Conservation (phyloP, 2,888 invertebrate species). For the Cordylochernes scorpioides region DNA sequence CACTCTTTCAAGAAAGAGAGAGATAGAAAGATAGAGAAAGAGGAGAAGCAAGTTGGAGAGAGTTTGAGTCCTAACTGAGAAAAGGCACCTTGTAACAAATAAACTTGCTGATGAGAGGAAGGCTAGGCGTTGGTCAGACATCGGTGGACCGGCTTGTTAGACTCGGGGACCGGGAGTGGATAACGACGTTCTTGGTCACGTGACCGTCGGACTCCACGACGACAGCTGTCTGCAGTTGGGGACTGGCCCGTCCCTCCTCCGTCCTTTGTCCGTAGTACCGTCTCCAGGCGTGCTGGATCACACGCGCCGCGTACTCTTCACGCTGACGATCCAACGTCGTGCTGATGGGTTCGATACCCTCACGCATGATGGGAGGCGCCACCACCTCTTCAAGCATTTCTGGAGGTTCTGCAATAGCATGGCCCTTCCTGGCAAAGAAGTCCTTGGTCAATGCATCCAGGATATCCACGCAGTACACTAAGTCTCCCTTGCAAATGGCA, state of each 20-base stretch:
- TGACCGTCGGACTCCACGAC: conserved; percentile 55
- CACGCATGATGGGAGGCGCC: conserved; percentile 50
- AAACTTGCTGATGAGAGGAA: no score
- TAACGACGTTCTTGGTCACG: conserved; percentile 61
- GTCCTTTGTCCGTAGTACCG: conserved; percentile 39
- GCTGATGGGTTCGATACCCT: conserved; percentile 74
- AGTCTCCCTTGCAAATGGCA: conserved; percentile 81
- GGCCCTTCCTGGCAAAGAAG: conserved; percentile 87
- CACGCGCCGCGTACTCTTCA: conserved; percentile 80
- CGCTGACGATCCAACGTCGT: conserved; percentile 84
- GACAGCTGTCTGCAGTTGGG: conserved; percentile 43
- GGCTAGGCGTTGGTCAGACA: no score
- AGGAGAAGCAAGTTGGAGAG: no score
- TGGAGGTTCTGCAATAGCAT: conserved; percentile 70
- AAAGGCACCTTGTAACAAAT: no score
- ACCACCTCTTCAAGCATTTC: conserved; percentile 58
- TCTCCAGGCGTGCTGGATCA: conserved; percentile 84
- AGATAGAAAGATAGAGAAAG: no score
- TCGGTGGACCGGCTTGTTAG: conserved; percentile 53
- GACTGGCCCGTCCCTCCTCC: conserved; percentile 17
- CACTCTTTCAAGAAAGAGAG: no score
- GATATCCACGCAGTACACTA: conserved; percentile 94
- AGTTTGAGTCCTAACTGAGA: no score
- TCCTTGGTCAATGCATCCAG: conserved; percentile 91
- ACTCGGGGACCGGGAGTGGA: conserved; percentile 60